A percentile compares a stretch with the other conserved stretches of the same genome.
Conservation (phyloP, 2,113 vertebrate species). For the Egretta garzetta region DNA sequence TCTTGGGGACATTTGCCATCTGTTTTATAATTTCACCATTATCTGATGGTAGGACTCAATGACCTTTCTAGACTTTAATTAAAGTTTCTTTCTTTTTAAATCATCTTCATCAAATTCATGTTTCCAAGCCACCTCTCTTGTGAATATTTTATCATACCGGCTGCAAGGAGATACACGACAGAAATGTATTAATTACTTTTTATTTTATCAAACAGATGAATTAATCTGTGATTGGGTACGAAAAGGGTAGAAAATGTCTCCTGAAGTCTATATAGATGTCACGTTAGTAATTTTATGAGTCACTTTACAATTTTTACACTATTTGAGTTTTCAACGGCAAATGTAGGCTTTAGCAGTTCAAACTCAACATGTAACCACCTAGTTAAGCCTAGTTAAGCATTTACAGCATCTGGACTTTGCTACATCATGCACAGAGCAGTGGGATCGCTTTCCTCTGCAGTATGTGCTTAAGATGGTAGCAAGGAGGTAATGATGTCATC, state of each 20-base stretch:
- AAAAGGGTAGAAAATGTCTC: conserved; percentile 57
- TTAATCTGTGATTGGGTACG: conserved; percentile 38
- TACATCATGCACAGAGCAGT: not conserved
- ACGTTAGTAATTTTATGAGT: conserved; percentile 21
- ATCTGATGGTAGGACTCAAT: conserved; percentile 66
- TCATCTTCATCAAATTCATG: conserved; percentile 65
- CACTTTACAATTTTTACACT: conserved; percentile 18
- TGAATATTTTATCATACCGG: conserved; percentile 66
- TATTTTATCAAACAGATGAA: conserved; percentile 58
- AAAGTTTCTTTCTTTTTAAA: conserved; percentile 74
- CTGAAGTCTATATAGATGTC: conserved; percentile 13
- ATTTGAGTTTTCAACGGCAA: not conserved
- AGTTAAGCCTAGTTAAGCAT: not conserved
- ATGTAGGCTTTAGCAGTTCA: not conserved
- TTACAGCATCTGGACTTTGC: not conserved
- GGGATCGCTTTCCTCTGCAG: not conserved
- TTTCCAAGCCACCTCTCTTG: conserved; percentile 65
- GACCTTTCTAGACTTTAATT: conserved; percentile 77
- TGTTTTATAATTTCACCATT: conserved; percentile 69
- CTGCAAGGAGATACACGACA: conserved; percentile 49
- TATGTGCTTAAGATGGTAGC: not conserved
- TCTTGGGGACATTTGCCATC: conserved; percentile 66
- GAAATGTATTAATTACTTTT: conserved; percentile 69
- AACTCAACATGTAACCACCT: not conserved
- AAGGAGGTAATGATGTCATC: not conserved